Base-by-base conservation (phyloP, 2,797 vertebrate genomes). In the Cyclopterus lumpus region DNA sequence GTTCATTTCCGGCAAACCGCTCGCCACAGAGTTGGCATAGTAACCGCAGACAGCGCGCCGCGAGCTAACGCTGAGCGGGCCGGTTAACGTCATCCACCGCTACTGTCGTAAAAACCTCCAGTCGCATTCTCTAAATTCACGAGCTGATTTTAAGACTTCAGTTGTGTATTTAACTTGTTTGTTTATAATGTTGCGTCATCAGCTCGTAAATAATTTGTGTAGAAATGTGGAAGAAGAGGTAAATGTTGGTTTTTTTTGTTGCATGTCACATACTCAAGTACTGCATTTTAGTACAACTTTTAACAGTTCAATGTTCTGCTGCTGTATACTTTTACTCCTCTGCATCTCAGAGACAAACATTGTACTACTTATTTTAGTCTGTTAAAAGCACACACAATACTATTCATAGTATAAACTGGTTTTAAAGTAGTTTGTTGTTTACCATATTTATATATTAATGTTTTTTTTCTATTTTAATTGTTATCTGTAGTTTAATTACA, bases 21-120 rank as follows among this genome's bases (percentile, higher is more conserved):
- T 8, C 24, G 12, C 6, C 3, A 14, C 10, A 1, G 8, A 57
- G 10, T 14, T 67, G 28, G 46, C 54, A 36, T 18, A 32, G 22
- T 1, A n/a, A 2, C 51, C 16, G 14, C 60, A 8, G 40, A 0
- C 28, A 55, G 30, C 9, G 7, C 24, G 24, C 8, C 40, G 32
- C 48, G 1, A 24, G 82, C 70, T 82, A 78, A 65, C 61, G 3
- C 18, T 63, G 38, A 46, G 69, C 73, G 20, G 38, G 11, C n/a
- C 11, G 5, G 36, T 16, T 49, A 68, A 55, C 14, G n/a, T 58
- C 8, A 54, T 34, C 28, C 40, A 9, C 44, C 26, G 38, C 11
- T 20, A 51, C 42, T 22, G 20, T 18, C 22, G 38, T 16, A 3
- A 24, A n/a, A 77, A 4, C 46, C 15, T 30, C 24, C 15, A 58